Evolutionary conservation across 2,113 vertebrate species (phyloP).

Genomic region (Macrotis lagotis): DNA sequence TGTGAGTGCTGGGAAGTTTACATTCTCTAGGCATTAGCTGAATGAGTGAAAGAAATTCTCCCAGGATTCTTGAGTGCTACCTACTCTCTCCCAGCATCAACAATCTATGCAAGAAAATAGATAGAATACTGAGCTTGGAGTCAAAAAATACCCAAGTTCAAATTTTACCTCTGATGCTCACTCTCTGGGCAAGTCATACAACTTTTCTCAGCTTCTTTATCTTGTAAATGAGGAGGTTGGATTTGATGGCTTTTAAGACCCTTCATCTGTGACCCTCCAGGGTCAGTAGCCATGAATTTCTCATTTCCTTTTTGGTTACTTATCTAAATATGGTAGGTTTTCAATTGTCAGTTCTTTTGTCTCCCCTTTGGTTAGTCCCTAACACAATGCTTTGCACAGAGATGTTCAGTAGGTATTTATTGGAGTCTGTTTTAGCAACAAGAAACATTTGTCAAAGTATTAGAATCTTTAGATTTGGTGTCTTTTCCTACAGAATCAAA

Average conservation of each 20-base stretch:
- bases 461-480: too few relatives aligned
- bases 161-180: background rate
- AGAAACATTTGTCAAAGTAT: background rate
- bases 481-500: background rate
- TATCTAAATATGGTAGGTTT: background rate
- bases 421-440: background rate
- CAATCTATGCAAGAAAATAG: background rate
- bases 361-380: background rate
- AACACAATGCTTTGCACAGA: background rate
- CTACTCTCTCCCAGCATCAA: background rate
- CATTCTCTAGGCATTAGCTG: background rate
- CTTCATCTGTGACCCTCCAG: too few relatives aligned
- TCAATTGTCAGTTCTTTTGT: background rate
- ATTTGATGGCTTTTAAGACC: too few relatives aligned
- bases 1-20: background rate
- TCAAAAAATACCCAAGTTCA: background rate
- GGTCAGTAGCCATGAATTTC: background rate
- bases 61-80: background rate
- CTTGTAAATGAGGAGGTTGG: background rate
- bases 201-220: background rate
- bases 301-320: background rate
- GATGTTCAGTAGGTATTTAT: background rate
- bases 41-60: background rate
- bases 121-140: background rate
- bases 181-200: background rate